Conservation (phyloP, 2,888 invertebrate genomes). For the Drosophila meridiana region DNA sequence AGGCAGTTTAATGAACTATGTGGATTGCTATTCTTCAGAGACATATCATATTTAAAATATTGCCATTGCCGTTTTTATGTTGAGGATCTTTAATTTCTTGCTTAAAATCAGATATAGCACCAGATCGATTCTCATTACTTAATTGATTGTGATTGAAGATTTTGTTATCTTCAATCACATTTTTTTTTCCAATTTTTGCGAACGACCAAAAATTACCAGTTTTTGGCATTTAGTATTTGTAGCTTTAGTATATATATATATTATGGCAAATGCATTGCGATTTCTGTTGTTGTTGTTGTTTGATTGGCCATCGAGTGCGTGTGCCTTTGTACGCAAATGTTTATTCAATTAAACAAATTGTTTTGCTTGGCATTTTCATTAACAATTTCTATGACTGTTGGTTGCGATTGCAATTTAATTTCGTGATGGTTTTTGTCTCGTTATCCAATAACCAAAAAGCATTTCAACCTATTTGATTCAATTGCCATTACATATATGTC, state of each 20-base stretch:
- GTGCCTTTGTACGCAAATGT: slow-evolving; percentile 19
- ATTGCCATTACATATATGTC: background rate
- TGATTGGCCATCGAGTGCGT: slow-evolving; percentile 9
- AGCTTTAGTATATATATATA: background rate
- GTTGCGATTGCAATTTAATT: slow-evolving; percentile 31
- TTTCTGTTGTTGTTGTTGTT: background rate
- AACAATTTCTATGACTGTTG: slow-evolving; percentile 17
- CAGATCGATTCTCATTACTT: background rate
- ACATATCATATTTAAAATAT: background rate
- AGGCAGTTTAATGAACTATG: background rate
- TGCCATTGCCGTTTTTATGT: background rate
- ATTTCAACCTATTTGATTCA: slow-evolving; percentile 17
- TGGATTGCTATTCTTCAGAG: no score
- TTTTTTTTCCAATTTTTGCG: background rate
- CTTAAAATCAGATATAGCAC: background rate
- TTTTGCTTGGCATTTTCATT: slow-evolving; percentile 31
- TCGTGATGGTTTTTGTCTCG: slow-evolving; percentile 20
- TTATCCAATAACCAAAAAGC: slow-evolving; percentile 25
- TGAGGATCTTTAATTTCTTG: background rate
- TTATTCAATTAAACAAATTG: slow-evolving; percentile 36
- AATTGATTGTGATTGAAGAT: background rate
- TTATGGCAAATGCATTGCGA: slow-evolving; percentile 1
- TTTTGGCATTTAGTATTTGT: background rate
- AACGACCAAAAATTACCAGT: background rate
- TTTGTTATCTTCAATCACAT: background rate